phyloP scores from a whole-genome alignment of 2,113 vertebrate species.

The Ageneiosus marmoratus region DNA sequence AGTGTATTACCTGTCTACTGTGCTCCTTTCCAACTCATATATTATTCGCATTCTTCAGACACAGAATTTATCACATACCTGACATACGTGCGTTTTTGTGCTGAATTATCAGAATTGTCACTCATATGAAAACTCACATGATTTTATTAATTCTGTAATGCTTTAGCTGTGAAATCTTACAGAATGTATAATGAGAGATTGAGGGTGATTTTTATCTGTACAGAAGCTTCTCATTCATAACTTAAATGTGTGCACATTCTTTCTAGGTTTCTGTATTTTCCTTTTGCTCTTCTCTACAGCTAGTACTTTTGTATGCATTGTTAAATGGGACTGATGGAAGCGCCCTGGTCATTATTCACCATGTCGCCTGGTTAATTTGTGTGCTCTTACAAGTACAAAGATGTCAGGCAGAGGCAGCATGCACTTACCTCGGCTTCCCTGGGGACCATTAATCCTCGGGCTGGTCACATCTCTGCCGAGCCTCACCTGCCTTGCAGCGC shows the following conservation, averaged over 20 bases:
- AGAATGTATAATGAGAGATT: neutral
- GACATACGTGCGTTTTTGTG: slow-evolving; percentile 13
- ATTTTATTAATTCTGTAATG: slow-evolving; percentile 14
- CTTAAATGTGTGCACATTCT: neutral
- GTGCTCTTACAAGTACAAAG: slow-evolving; percentile 80
- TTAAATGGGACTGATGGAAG: slow-evolving; percentile 77
- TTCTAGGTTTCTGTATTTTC: slow-evolving; percentile 17
- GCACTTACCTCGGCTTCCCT: slow-evolving; percentile 76
- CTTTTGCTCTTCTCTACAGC: slow-evolving; percentile 8
- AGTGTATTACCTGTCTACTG: slow-evolving; percentile 31
- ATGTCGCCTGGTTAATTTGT: slow-evolving; percentile 77
- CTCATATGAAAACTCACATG: neutral
- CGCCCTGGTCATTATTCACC: slow-evolving; percentile 72
- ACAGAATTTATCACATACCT: slow-evolving; percentile 24
- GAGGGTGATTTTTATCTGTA: neutral
- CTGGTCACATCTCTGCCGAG: slow-evolving; percentile 68
- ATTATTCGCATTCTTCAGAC: slow-evolving; percentile 28
- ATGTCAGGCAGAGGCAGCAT: slow-evolving; percentile 75
- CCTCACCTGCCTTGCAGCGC: slow-evolving; percentile 65
- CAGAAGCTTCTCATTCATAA: neutral
- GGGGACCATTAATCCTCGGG: slow-evolving; percentile 77
- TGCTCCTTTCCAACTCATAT: slow-evolving; percentile 27
- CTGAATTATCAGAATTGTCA: slow-evolving; percentile 37
- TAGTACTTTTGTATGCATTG: slow-evolving; percentile 73
- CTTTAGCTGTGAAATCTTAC: slow-evolving; percentile 1